A percentile compares a stretch with the other conserved stretches of the same genome.
phyloP scores from a whole-genome alignment of 64 coral and sea anemone species.

The Actinia tenebrosa region DNA sequence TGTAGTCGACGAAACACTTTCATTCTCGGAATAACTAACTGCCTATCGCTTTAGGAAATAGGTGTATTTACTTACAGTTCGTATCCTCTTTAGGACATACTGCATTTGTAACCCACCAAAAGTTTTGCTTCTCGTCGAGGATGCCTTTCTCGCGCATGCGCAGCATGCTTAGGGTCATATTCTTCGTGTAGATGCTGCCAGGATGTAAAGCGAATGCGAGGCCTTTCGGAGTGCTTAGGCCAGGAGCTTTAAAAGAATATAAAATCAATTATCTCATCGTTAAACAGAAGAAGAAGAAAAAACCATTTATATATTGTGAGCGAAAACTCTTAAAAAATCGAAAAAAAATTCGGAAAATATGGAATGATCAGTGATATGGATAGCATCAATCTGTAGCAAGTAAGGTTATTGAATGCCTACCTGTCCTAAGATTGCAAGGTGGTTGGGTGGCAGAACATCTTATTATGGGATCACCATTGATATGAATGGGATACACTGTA shows the following conservation, averaged over 20 bases:
- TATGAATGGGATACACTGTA: slow-evolving; percentile 10
- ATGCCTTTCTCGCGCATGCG: slow-evolving; percentile 13
- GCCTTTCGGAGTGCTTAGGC: slow-evolving; percentile 10
- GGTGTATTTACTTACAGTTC: background rate
- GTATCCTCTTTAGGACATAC: background rate
- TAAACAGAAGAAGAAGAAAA: too few relatives aligned
- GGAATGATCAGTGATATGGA: too few relatives aligned
- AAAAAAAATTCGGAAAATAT: too few relatives aligned
- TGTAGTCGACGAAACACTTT: too few relatives aligned
- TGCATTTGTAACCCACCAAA: background rate
- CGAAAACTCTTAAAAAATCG: too few relatives aligned
- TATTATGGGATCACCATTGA: slow-evolving; percentile 12
- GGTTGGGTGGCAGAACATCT: slow-evolving; percentile 5
- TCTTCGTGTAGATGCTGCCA: slow-evolving; percentile 14
- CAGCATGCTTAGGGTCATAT: background rate
- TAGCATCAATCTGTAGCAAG: too few relatives aligned
- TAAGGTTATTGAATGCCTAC: background rate
- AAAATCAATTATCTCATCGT: background rate
- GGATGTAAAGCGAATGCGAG: background rate
- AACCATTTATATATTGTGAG: too few relatives aligned
- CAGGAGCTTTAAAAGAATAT: background rate
- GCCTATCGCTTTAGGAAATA: background rate
- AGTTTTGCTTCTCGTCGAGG: slow-evolving; percentile 8
- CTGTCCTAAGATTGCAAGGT: slow-evolving; percentile 36
- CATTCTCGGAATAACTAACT: too few relatives aligned